These are phyloP conservation scores for Macquaria australasica DNA, from an alignment of 2,113 vertebrate species.

Conservation along the genomic window DNA sequence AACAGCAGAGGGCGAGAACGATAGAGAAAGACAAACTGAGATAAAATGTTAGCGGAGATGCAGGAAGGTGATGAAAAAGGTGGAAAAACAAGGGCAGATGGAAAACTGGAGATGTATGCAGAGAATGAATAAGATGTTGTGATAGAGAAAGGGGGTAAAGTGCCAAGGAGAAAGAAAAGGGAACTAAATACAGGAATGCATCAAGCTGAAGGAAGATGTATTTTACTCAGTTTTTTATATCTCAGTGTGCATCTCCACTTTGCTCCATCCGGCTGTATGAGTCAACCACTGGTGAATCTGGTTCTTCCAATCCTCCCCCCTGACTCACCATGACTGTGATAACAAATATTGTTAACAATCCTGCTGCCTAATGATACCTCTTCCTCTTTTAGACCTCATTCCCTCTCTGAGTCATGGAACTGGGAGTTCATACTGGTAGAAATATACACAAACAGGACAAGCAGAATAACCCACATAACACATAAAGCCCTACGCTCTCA, in stretches of 20 bases:
- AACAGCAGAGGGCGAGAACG: conserved; percentile 23
- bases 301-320: conserved; percentile 7
- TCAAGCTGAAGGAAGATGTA: neutral
- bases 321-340: conserved; percentile 39
- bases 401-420: conserved; percentile 32
- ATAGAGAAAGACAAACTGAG: conserved; percentile 42
- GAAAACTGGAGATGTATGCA: conserved; percentile 15
- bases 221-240: neutral
- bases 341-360: conserved; percentile 51
- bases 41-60: conserved; percentile 6
- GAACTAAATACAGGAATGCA: neutral
- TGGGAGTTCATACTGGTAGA: conserved; percentile 23
- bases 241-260: conserved; percentile 21
- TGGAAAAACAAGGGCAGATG: conserved; percentile 14
- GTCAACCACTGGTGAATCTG: conserved; percentile 21
- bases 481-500: conserved; percentile 10
- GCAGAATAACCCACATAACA: neutral
- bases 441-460: conserved; percentile 22
- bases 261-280: conserved; percentile 10
- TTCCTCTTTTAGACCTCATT: conserved; percentile 20
- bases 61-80: conserved; percentile 11
- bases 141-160: neutral
- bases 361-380: conserved; percentile 32
- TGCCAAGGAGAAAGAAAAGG: neutral
- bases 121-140: conserved; percentile 10